Percentiles rank a stretch among this genome's conserved stretches.
Evolutionary conservation across 2,113 vertebrate genomes (phyloP).

Genomic region (Pelecanus crispus): DNA sequence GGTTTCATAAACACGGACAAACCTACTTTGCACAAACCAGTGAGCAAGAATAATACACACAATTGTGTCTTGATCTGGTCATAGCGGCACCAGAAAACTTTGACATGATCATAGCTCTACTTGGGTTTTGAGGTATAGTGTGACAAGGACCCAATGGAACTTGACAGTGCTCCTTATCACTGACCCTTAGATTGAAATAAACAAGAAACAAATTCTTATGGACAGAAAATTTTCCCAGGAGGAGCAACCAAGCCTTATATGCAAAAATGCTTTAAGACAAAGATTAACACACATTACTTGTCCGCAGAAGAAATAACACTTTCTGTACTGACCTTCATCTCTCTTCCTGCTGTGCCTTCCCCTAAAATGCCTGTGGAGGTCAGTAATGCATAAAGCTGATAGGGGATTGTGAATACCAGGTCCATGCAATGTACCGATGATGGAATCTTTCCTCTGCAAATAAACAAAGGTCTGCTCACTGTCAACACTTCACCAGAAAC

Average conservation of each 20-base stretch:
- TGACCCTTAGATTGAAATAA: neutral
- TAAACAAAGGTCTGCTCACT: neutral
- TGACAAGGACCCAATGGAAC: neutral
- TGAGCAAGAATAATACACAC: neutral
- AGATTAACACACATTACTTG: neutral
- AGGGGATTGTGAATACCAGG: neutral
- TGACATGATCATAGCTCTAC: neutral
- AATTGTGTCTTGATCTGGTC: neutral
- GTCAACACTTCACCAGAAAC: neutral
- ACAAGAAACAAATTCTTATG: neutral
- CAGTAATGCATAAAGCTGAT: conserved; percentile 60
- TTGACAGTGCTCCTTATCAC: neutral
- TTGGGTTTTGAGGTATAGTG: neutral
- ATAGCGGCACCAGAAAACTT: neutral
- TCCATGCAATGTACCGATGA: neutral
- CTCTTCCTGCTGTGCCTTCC: conserved; percentile 48
- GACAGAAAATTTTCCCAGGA: neutral
- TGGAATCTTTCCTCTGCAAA: neutral
- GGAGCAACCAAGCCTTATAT: neutral
- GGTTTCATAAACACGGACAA: neutral
- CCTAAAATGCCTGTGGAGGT: conserved; percentile 60
- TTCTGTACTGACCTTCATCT: neutral
- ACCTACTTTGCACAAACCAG: neutral
- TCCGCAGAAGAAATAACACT: neutral
- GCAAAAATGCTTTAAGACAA: neutral